Conservation (phyloP, 2,113 vertebrate species). For the Coracopsis vasa region DNA sequence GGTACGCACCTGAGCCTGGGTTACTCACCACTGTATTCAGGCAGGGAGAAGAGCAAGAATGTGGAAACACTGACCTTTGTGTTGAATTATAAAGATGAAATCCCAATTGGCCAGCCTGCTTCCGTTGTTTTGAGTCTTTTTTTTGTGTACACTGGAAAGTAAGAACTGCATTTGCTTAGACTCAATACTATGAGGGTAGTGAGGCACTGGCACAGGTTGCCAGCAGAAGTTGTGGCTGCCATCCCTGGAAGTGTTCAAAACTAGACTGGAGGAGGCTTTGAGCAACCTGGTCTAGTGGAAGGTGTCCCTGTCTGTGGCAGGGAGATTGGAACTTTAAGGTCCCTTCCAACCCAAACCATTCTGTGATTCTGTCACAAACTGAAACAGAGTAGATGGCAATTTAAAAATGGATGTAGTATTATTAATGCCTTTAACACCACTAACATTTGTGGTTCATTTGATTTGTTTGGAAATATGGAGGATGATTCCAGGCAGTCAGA, state of each 20-base stretch:
- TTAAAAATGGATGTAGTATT: not conserved
- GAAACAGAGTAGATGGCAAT: not conserved
- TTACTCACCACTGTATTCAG: not conserved
- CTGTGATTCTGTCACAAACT: not conserved
- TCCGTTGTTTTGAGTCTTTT: not conserved
- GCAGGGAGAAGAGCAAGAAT: not conserved
- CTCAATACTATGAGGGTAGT: not conserved
- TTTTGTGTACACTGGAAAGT: not conserved
- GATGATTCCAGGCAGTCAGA: not conserved
- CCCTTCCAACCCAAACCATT: not conserved
- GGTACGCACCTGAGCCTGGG: not conserved
- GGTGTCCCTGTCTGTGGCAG: not conserved
- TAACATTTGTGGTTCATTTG: not conserved
- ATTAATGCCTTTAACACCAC: not conserved
- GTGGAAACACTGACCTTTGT: not conserved
- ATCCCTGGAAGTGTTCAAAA: not conserved
- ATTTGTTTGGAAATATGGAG: not conserved
- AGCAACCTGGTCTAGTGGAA: not conserved
- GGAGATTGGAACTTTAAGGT: not conserved
- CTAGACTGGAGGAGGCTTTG: not conserved
- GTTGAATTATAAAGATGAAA: not conserved
- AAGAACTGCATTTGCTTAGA: not conserved
- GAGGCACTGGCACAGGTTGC: not conserved
- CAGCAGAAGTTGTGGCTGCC: not conserved
- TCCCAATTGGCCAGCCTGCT: not conserved